Base-by-base conservation (phyloP, 2,113 vertebrate species). In the Cyanistes caeruleus region DNA sequence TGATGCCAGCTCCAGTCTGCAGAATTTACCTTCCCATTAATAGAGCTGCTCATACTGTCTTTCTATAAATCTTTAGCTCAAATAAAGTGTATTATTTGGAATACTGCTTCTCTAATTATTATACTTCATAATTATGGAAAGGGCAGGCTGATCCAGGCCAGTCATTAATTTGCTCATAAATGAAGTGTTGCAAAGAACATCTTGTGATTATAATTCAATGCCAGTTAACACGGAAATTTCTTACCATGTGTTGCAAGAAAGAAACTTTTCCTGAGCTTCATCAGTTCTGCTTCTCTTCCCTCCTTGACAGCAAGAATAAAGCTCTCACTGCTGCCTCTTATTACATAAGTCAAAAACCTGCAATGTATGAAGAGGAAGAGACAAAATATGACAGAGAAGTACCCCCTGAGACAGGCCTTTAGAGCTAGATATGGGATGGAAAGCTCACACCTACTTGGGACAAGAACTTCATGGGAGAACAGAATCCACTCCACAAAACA, bases 141-240 rank as follows among this genome's bases (percentile, higher is more conserved):
- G 77, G 76, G 56, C 49, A 94, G 60, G 16, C 68, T 84, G 83
- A 94, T 89, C 56, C 75, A 81, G 90, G 78, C 72, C 90, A 91
- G 79, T 63, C 68, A 53, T 87, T 96, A 92, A 92, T 93, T 93
- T 89, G 62, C 68, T 62, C 64, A 18, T 64, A 93, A 96, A 92
- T 89, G 11, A 93, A 92, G 68, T 51, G 58, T 89, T 90, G 76
- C 76, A 87, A 89, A 81, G 85, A 94, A 95, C 90, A 92, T 95
- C 80, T 94, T 94, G 85, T 76, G 79, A 92, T 92, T 63, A 11
- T 55, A 92, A 78, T 77, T 89, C 89, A 84, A 9, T 81, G 83
- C 64, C 94, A 94, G 70, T 80, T 96, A 93, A 84, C 94, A 75
- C 9, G 4, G 69, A 23, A 87, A 86, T 23, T 93, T 91, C 91